Evolutionary conservation across 2,797 vertebrate genomes (phyloP), one percentile per base, ranked within the genome.

Genomic region (Varecia variegata): DNA sequence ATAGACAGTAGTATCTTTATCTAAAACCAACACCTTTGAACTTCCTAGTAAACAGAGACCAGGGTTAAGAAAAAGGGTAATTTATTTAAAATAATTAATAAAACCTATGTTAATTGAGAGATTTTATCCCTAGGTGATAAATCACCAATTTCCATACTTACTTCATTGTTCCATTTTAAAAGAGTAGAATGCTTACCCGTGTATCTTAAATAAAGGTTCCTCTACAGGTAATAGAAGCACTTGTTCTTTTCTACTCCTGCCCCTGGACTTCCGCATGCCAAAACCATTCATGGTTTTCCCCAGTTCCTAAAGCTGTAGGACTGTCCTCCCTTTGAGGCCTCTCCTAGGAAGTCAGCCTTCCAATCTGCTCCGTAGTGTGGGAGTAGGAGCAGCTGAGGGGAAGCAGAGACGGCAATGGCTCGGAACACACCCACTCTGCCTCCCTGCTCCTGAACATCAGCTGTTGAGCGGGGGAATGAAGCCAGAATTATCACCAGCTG

Each of bases 401-500:
- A 96, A 97, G 82, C 77, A 86, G 83, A 21, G 21, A 87, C n/a
- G n/a, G 86, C 12, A 6, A 10, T 38, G 58, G 80, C 81, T 97
- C 90, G 81, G 94, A 93, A 90, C 95, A 96, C 90, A 92, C 96
- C 94, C 71, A 90, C 95, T 82, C 92, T 95, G 94, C 93, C 85
- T 96, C 93, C 60, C 86, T 96, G 85, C 85, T 90, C 92, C 85
- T 88, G 86, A 93, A 96, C 90, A 96, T 95, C 92, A 97, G 97
- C 96, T 97, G 92, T 54, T 84, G 92, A 95, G 96, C 8, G 3
- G 90, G 90, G 91, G 86, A 95, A 94, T 35, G 58, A 90, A 96
- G 96, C 90, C 96, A 97, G 95, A 93, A 93, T 89, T 95, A 96
- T 95, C 90, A 95, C 88, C 97, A 97, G 96, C 97, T 97, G 96